A percentile compares a stretch with the other conserved stretches of the same genome.
phyloP scores from a whole-genome alignment of 2,113 vertebrate genomes.

The Serinus canaria region DNA sequence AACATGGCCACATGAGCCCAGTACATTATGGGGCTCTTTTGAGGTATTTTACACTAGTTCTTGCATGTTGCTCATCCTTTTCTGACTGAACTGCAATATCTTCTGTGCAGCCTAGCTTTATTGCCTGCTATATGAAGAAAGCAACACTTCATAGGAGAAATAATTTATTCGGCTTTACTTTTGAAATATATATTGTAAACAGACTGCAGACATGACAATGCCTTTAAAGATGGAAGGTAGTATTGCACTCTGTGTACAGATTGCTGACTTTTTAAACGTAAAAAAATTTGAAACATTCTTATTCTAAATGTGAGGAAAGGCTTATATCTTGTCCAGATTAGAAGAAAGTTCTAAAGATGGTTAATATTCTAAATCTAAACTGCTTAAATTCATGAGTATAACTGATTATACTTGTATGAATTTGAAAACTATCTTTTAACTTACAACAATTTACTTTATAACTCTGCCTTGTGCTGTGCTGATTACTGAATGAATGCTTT shows the following conservation, averaged over 20 bases:
- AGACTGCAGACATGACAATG: neutral
- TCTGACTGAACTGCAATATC: neutral
- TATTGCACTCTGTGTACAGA: neutral
- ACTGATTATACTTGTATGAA: neutral
- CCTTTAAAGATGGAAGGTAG: neutral
- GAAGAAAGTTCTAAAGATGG: neutral
- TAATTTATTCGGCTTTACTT: neutral
- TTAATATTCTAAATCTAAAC: neutral
- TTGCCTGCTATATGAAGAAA: neutral
- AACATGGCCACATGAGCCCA: neutral
- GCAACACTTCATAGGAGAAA: neutral
- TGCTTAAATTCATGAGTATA: neutral
- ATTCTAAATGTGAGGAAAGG: neutral
- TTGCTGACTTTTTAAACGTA: neutral
- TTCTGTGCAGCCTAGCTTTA: neutral
- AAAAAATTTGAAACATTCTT: neutral
- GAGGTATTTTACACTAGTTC: neutral
- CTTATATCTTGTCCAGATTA: neutral
- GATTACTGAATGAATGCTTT: neutral
- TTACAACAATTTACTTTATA: neutral
- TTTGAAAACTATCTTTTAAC: neutral
- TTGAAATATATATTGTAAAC: neutral
- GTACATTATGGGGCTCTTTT: neutral
- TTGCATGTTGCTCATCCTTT: neutral
- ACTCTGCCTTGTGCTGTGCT: neutral